These are phyloP conservation scores for Acrocephalus arundinaceus DNA, from an alignment of 2,113 vertebrate genomes.

Conservation along the genomic window DNA sequence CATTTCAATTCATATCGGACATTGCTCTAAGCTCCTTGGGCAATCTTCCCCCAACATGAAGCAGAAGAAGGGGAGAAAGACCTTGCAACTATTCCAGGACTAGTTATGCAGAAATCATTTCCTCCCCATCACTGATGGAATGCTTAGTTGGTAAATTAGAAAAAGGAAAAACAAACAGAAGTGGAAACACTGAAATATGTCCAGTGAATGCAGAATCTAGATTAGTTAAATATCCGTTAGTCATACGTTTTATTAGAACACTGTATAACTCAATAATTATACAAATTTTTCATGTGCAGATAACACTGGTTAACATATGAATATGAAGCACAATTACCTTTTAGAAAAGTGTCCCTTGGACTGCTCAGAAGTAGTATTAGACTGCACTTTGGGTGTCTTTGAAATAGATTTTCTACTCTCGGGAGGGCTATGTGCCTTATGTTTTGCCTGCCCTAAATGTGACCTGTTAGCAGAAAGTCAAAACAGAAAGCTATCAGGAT, in stretches of 20 bases:
- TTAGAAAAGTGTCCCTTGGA: constrained; percentile 96
- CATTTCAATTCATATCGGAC: neutral
- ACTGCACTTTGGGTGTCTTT: constrained; percentile 98
- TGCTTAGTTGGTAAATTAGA: neutral
- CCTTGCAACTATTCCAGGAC: constrained; percentile 11
- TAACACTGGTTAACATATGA: constrained; percentile 64
- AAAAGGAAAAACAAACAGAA: neutral
- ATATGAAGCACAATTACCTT: constrained; percentile 87
- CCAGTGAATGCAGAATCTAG: neutral
- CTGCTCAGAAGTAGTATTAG: constrained; percentile 93
- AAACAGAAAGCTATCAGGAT: constrained; percentile 81
- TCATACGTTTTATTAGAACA: neutral
- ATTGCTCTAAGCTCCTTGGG: neutral
- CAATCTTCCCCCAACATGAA: neutral
- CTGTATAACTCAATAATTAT: neutral
- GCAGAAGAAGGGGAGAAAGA: neutral
- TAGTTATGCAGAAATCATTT: constrained; percentile 47
- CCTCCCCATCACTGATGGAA: constrained; percentile 24
- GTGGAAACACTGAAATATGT: neutral
- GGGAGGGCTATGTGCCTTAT: constrained; percentile 98
- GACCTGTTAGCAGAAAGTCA: constrained; percentile 92
- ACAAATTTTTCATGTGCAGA: constrained; percentile 40
- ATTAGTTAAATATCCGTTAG: constrained; percentile 4
- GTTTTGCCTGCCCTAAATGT: constrained; percentile 98
- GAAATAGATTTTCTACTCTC: constrained; percentile 98